phyloP scores from a whole-genome alignment of 2,113 vertebrate genomes.

The Aix galericulata region DNA sequence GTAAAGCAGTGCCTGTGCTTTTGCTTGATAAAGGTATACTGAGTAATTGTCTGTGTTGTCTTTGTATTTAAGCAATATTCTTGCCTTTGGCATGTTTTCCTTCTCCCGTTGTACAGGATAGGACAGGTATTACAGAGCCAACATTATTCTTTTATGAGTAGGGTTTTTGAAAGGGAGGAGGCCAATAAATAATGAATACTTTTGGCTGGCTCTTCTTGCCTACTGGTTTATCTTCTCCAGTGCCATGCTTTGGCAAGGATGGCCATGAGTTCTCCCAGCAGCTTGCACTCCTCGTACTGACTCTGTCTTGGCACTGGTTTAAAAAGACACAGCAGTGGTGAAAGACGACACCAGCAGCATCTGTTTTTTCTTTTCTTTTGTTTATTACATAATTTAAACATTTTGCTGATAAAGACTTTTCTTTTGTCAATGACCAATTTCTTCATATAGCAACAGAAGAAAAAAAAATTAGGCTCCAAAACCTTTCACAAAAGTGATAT shows the following conservation, averaged over 20 bases:
- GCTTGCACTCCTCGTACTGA: neutral
- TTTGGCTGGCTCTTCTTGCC: neutral
- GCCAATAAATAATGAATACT: neutral
- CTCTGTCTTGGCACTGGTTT: neutral
- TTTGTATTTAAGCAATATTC: neutral
- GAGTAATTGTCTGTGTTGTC: neutral
- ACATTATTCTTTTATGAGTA: neutral
- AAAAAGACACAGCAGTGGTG: neutral
- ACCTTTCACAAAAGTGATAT: constrained; percentile 70
- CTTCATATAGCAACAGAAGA: constrained; percentile 67
- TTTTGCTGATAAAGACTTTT: constrained; percentile 74
- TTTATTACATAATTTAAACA: constrained; percentile 80
- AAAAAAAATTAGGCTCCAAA: constrained; percentile 65
- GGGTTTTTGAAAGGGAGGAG: neutral
- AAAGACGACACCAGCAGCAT: constrained; percentile 6
- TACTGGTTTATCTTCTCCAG: neutral
- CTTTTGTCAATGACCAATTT: constrained; percentile 51
- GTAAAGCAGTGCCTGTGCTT: neutral
- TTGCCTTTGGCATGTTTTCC: neutral
- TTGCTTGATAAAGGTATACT: neutral
- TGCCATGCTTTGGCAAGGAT: neutral
- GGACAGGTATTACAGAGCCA: neutral
- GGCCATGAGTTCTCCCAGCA: neutral
- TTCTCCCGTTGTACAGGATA: neutral
- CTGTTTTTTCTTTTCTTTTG: constrained; percentile 60